A percentile compares a stretch with the other conserved stretches of the same genome.
These are phyloP conservation scores for Meta bourneti DNA, from an alignment of 2,888 invertebrate species.

Conservation along the genomic window DNA sequence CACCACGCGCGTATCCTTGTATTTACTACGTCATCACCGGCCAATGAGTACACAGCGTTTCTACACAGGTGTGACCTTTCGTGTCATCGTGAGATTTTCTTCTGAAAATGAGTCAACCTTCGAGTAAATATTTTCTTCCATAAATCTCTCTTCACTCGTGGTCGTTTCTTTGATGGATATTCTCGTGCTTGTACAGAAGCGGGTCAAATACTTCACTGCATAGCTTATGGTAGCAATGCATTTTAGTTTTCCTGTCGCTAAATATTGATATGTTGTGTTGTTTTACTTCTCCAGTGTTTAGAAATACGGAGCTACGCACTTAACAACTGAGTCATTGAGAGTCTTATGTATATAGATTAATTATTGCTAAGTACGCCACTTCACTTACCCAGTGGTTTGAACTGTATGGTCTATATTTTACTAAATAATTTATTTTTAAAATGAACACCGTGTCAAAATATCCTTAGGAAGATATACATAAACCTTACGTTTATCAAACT, in stretches of 20 bases:
- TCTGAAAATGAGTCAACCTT: slow-evolving; percentile 8
- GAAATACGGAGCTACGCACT: too few species aligned
- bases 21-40: slow-evolving; percentile 64
- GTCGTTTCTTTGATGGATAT: neutral
- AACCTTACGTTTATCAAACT: too few species aligned
- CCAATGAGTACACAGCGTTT: slow-evolving; percentile 30
- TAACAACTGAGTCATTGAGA: too few species aligned
- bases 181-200: neutral
- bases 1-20: slow-evolving; percentile 33
- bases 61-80: slow-evolving; percentile 34
- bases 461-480: too few species aligned
- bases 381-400: too few species aligned
- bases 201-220: neutral
- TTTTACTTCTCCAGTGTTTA: neutral
- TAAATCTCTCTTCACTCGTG: neutral
- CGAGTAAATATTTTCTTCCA: neutral
- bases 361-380: too few species aligned
- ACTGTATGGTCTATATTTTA: too few species aligned
- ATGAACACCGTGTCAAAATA: too few species aligned
- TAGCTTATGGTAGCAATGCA: neutral
- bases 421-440: too few species aligned
- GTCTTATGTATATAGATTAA: too few species aligned
- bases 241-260: neutral
- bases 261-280: neutral
- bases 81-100: neutral